A percentile compares a stretch with the other conserved stretches of the same genome.
Conservation (phyloP, 1,140 invertebrate genomes). For the Charaxes varanes region DNA sequence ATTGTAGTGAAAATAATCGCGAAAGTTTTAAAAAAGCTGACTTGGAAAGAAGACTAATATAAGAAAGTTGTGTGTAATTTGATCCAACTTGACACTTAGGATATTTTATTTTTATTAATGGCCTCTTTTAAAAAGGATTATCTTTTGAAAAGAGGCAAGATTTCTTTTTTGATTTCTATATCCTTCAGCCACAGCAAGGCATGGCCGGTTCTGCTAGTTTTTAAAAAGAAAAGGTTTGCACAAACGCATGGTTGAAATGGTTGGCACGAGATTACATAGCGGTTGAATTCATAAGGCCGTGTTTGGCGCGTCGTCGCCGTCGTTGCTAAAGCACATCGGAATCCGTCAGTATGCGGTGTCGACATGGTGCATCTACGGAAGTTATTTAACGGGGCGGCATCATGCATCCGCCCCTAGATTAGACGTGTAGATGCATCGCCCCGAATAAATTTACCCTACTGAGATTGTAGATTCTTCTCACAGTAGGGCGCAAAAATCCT, state of each 20-base stretch:
- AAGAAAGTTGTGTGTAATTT: too few species aligned
- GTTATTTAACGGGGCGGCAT: conserved; percentile 38
- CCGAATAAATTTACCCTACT: conserved; percentile 9
- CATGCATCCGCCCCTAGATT: conserved; percentile 39
- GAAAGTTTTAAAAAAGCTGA: too few species aligned
- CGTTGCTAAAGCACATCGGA: conserved; percentile 17
- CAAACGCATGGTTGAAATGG: not conserved
- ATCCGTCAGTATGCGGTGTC: conserved; percentile 9
- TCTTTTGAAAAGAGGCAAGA: too few species aligned
- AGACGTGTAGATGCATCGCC: conserved; percentile 19
- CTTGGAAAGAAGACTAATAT: too few species aligned
- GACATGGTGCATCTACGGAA: conserved; percentile 28
- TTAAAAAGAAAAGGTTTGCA: too few species aligned
- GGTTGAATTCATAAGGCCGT: conserved; percentile 6
- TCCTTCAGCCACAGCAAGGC: not conserved
- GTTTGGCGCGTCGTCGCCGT: too few species aligned
- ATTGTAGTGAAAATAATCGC: too few species aligned
- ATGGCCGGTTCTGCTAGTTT: conserved; percentile 5
- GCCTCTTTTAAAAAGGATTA: too few species aligned
- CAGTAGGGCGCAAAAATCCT: too few species aligned
- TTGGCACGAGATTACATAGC: conserved; percentile 1
- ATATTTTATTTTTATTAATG: too few species aligned
- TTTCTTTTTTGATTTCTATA: too few species aligned
- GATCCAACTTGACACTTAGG: too few species aligned
- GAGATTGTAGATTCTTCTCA: conserved; percentile 1